Conservation (phyloP, 2,113 vertebrate species). For the Carettochelys insculpta region DNA sequence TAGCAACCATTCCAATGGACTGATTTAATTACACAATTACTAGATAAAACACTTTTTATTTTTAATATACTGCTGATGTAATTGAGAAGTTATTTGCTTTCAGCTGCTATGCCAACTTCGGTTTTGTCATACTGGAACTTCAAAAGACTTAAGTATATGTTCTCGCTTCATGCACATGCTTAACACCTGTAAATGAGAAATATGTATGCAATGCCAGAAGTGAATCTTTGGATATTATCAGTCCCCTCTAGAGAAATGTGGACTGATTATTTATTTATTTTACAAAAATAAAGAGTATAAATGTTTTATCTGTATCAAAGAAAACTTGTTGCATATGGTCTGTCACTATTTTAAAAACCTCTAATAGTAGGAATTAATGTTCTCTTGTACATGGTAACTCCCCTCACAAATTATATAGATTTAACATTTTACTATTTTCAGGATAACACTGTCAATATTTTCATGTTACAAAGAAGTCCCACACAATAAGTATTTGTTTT, state of each 20-base stretch:
- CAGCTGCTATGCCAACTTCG: not conserved
- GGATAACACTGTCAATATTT: not conserved
- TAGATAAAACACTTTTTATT: not conserved
- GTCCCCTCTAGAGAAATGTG: fast-evolving
- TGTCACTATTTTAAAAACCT: not conserved
- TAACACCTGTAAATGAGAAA: not conserved
- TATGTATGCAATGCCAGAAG: not conserved
- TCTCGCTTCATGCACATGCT: not conserved
- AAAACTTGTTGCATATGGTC: not conserved
- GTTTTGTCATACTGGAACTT: not conserved
- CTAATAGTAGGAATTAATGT: not conserved
- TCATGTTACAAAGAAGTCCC: not conserved
- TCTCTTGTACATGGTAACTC: not conserved
- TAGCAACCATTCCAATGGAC: not conserved
- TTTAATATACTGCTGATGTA: not conserved
- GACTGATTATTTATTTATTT: not conserved
- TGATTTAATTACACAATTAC: not conserved
- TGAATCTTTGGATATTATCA: not conserved
- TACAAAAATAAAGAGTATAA: not conserved
- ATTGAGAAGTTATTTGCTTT: not conserved
- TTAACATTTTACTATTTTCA: not conserved
- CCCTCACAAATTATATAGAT: not conserved
- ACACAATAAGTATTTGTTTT: not conserved
- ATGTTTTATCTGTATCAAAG: not conserved
- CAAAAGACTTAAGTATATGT: not conserved